Evolutionary conservation across 2,888 invertebrate genomes (phyloP), one percentile per base, ranked within the genome.

Genomic region (Anthophora plumipes): DNA sequence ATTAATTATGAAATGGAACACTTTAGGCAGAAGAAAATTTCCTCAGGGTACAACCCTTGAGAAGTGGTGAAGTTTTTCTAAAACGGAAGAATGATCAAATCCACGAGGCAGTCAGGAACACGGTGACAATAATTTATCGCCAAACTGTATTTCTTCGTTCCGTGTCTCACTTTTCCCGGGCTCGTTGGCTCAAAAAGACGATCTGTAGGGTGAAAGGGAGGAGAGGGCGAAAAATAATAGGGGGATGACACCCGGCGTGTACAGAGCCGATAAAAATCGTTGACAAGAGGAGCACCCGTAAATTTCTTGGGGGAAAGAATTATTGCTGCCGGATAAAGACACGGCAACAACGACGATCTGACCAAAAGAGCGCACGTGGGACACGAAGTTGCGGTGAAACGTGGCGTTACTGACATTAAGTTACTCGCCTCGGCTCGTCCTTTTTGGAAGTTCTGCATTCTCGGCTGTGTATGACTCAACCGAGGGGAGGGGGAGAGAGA

Each of bases 271-370:
- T 84, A 79, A 84, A 83, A 85, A 85, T 85, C 63, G 63, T 72
- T 54, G 77, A 67, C 72, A 67, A 59, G 50, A 41, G 59, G 46
- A 7, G 69, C 25, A 11, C 41, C n/a, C 59, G 64, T 83, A 85
- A 85, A 85, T 85, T 80, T 75, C 50, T 41, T 20, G 6, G 5
- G 11, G 31, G 39, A 80, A 70, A 80, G 84, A 85, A 85, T 85
- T 85, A 83, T 83, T 59, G 75, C 77, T 68, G 39, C 39, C 70
- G 80, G 74, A 63, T 75, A 77, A 74, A 70, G 67, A 52, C 70
- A 43, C 25, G 57, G 50, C 31, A n/a, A 46, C 48, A 57, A 52
- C 63, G 46, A 71, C 70, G 71, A 73, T 85, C 75, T 78, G 70
- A 80, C 77, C 83, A 76, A 68, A 83, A 80, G 71, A 60, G 66